Percentiles rank a stretch among this genome's conserved stretches.
Evolutionary conservation across 2,113 vertebrate species (phyloP).

Genomic region (Osmerus mordax): DNA sequence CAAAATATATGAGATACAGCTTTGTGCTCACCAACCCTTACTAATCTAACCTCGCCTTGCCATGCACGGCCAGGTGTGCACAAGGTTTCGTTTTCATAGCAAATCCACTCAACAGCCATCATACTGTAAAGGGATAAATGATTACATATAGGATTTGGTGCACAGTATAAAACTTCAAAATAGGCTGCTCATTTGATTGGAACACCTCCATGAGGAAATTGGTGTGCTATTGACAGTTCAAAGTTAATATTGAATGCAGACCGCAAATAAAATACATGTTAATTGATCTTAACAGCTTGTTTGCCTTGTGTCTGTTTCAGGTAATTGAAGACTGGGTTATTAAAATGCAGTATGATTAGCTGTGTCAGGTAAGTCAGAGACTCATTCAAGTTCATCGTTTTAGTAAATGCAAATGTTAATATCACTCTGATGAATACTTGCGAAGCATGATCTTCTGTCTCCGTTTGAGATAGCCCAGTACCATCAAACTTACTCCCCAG

Average conservation of each 20-base stretch:
- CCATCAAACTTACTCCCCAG: slow-evolving; percentile 59
- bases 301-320: slow-evolving; percentile 9
- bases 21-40: background rate
- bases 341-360: slow-evolving; percentile 29
- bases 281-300: background rate
- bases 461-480: slow-evolving; percentile 51
- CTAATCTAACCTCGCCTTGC: background rate
- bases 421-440: slow-evolving; percentile 50
- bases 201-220: too few species aligned
- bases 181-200: too few species aligned
- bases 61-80: background rate
- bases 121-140: too few species aligned
- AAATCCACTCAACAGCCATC: background rate
- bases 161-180: too few species aligned
- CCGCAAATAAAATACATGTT: background rate
- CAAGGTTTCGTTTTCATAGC: background rate
- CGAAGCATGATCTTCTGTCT: slow-evolving; percentile 56
- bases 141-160: too few species aligned
- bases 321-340: background rate
- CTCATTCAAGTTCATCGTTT: slow-evolving; percentile 36
- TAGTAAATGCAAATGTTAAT: slow-evolving; percentile 39
- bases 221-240: background rate
- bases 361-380: slow-evolving; percentile 40
- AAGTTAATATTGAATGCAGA: background rate
- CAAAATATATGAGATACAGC: background rate